Conservation (phyloP, 2,888 invertebrate species). For the Thumatha senex region DNA sequence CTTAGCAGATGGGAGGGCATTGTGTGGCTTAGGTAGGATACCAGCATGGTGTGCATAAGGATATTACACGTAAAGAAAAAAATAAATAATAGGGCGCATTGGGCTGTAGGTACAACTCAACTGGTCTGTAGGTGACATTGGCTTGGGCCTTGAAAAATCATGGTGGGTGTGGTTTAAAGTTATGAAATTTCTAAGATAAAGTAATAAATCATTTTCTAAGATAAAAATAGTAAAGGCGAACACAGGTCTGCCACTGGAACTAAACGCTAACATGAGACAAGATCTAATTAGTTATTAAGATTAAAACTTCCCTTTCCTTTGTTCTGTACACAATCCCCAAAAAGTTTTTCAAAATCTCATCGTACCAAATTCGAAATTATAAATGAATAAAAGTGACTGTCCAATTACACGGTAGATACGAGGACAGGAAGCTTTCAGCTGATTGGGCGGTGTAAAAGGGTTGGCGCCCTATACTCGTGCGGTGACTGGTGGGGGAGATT, state of each 20-base stretch:
- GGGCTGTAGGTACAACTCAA: too few relatives aligned
- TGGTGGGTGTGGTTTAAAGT: too few relatives aligned
- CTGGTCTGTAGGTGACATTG: too few relatives aligned
- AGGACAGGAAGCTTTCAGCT: conserved; percentile 60
- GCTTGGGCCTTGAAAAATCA: too few relatives aligned
- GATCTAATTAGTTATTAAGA: too few relatives aligned
- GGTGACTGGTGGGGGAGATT: conserved; percentile 19
- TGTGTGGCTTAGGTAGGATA: too few relatives aligned
- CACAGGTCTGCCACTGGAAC: not conserved
- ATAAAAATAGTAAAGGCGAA: not conserved
- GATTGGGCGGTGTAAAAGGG: conserved; percentile 60
- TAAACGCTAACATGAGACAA: too few relatives aligned
- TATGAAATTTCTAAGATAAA: too few relatives aligned
- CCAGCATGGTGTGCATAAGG: too few relatives aligned
- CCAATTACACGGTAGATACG: conserved; percentile 39
- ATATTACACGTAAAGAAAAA: not conserved
- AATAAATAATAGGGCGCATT: too few relatives aligned
- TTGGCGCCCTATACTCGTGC: conserved; percentile 39
- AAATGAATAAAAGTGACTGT: conserved; percentile 21
- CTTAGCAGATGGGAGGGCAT: too few relatives aligned
- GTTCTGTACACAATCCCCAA: not conserved
- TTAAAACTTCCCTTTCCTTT: not conserved
- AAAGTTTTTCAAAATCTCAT: not conserved
- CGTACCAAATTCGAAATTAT: not conserved
- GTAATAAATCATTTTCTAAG: too few relatives aligned